Conservation (phyloP, 2,113 vertebrate species). For the Alligator mississippiensis region DNA sequence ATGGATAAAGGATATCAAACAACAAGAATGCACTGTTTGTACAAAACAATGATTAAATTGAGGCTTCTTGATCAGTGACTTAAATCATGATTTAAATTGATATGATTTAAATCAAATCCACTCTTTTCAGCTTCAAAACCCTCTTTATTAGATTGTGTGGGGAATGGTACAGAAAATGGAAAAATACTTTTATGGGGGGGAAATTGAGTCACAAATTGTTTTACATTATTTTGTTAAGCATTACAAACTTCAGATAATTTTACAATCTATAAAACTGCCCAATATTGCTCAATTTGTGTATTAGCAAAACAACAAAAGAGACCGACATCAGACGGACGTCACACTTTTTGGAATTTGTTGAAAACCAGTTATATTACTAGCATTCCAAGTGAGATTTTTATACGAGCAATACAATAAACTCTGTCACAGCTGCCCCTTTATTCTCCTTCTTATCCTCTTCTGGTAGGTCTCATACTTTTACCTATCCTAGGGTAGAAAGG, state of each 20-base stretch:
- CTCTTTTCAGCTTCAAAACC: too few species aligned
- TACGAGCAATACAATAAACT: not conserved
- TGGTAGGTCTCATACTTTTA: not conserved
- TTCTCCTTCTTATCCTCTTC: too few species aligned
- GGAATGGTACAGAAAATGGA: too few species aligned
- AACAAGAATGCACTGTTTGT: too few species aligned
- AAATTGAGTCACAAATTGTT: not conserved
- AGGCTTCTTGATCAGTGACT: too few species aligned
- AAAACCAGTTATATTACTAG: not conserved
- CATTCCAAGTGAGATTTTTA: too few species aligned
- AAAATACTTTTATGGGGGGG: not conserved
- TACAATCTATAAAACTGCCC: not conserved
- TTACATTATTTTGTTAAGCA: not conserved
- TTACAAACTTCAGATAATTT: too few species aligned
- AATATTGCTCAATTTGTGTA: not conserved
- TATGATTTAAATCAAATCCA: too few species aligned
- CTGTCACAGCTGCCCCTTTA: not conserved
- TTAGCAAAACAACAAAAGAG: not conserved
- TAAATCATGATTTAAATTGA: too few species aligned
- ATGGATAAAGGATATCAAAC: too few species aligned
- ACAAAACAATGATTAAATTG: too few species aligned
- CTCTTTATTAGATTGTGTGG: too few species aligned
- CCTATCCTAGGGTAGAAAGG: not conserved
- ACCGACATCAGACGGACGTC: not conserved
- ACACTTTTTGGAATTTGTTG: not conserved